phyloP scores from a whole-genome alignment of 2,797 vertebrate genomes.

The Malacoraja senta region DNA sequence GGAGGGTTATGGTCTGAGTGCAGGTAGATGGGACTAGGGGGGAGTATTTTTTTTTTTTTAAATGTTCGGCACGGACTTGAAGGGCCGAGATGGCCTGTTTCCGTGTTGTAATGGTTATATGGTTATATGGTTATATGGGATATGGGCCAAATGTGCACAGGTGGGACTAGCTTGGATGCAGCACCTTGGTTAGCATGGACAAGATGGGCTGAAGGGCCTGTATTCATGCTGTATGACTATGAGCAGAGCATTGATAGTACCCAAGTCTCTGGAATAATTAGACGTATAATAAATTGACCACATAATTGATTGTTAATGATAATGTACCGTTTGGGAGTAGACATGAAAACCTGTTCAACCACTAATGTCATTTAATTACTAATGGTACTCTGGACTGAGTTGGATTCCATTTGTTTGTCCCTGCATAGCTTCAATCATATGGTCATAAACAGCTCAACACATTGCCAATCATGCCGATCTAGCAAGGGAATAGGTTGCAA shows the following conservation, averaged over 20 bases:
- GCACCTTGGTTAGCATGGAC: too few relatives aligned
- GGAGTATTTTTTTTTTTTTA: too few relatives aligned
- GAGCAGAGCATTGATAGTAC: too few relatives aligned
- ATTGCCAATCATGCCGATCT: neutral
- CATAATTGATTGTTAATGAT: conserved; percentile 7
- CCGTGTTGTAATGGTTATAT: too few relatives aligned
- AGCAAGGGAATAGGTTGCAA: neutral
- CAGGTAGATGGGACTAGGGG: too few relatives aligned
- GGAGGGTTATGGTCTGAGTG: too few relatives aligned
- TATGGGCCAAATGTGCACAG: too few relatives aligned
- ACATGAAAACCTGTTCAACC: neutral
- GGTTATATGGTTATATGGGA: too few relatives aligned
- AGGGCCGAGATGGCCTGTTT: too few relatives aligned
- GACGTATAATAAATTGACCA: neutral
- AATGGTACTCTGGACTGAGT: neutral
- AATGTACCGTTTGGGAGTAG: neutral
- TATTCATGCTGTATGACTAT: neutral
- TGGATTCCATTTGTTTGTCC: neutral
- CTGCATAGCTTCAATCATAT: neutral
- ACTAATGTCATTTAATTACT: neutral
- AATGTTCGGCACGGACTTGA: too few relatives aligned
- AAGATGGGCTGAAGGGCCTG: too few relatives aligned
- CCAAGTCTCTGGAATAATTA: neutral
- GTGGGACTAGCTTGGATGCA: too few relatives aligned
- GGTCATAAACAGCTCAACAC: neutral